Evolutionary conservation across 2,888 invertebrate species (phyloP).

Genomic region (Morinoia aosen): DNA sequence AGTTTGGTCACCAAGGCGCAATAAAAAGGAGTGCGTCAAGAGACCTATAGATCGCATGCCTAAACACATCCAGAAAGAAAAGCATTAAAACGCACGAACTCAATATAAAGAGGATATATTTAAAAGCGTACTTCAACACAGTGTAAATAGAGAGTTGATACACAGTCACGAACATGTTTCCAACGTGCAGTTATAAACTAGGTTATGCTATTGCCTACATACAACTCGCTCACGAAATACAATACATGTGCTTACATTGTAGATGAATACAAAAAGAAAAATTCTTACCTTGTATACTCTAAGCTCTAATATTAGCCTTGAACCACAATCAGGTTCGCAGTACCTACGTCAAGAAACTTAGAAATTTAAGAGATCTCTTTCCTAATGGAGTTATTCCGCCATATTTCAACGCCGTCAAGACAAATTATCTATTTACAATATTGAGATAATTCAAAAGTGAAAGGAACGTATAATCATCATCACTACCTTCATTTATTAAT

Average conservation of each 20-base stretch:
- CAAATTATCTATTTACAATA: neutral
- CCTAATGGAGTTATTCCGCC: neutral
- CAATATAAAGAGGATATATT: slow-evolving; percentile 12
- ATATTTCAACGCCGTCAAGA: neutral
- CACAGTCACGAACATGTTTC: neutral
- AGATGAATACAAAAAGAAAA: neutral
- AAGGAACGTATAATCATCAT: neutral
- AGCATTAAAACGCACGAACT: neutral
- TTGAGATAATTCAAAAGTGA: neutral
- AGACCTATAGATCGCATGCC: neutral
- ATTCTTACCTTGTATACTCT: neutral
- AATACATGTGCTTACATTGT: neutral
- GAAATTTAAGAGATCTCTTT: neutral
- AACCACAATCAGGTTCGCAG: neutral
- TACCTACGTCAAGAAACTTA: neutral
- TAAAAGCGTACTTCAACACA: neutral
- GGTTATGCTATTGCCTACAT: neutral
- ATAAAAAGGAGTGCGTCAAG: neutral
- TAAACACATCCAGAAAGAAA: neutral
- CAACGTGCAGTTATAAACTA: neutral
- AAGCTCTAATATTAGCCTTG: neutral
- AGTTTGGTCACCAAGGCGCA: neutral
- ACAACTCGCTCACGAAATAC: neutral
- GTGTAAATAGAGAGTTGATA: neutral
- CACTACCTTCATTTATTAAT: no score